Evolutionary conservation across 2,797 vertebrate species (phyloP), one percentile per base, ranked within the genome.

Genomic region (Sebastes wilsoni): DNA sequence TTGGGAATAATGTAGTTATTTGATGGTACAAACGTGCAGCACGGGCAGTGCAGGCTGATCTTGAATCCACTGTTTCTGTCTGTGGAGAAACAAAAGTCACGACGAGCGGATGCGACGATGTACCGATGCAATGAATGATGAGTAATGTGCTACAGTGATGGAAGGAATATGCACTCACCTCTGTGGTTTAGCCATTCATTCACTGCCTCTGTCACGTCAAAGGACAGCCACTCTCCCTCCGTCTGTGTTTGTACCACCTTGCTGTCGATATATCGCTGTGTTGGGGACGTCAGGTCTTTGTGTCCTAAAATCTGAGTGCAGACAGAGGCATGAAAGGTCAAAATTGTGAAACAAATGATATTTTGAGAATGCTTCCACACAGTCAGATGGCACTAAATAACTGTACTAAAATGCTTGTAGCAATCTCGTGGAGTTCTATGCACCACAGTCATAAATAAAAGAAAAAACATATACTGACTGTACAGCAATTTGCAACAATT

Each of bases 1-100:
- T 99, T 99, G 88, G 97, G 98, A 91, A 99, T 98, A 91, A 99
- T 99, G 94, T 97, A 97, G 95, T 99, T 99, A 94, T 97, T 99
- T 61, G 97, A 98, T 61, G 97, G 97, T 62, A 99, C 96, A 12
- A 99, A 99, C 14, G 98, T 99, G 86, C 98, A 99, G 94, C 98
- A 99, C 0, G 98, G 98, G 85, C 98, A 99, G 87, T 99, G 98
- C 81, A 99, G 96, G 88, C 97, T 99, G 95, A 99, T 97, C 92
- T 99, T 99, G 96, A 99, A 98, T 93, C 98, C 98, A 87, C 96
- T 97, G 93, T 99, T 99, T 92, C 97, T 97, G 91, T 99, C 98
- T 99, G 96, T 66, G 93, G 94, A 95, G 94, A 87, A 94, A 72
- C 34, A 83, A 56, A 67, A 46, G 10, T 34, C 3, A 64, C 5